Evolutionary conservation across 2,888 invertebrate genomes (phyloP).

Genomic region (Pseudococcus jackbeardsleyi): DNA sequence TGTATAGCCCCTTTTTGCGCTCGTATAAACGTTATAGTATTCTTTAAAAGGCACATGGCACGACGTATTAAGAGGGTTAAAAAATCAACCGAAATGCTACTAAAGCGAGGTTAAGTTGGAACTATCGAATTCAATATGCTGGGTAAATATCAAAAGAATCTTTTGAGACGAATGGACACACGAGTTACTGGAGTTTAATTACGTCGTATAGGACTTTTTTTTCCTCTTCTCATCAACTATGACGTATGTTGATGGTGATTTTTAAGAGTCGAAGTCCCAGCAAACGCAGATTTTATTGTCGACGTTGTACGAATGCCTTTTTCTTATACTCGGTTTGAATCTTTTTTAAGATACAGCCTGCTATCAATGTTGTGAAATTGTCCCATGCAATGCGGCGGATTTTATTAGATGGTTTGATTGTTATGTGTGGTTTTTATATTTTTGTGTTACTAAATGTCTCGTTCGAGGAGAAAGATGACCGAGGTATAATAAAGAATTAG

Average conservation of each 20-base stretch:
- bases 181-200: constrained; percentile 10
- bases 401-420: neutral
- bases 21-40: constrained; percentile 9
- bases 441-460: neutral
- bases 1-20: neutral
- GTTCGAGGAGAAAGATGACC: no score
- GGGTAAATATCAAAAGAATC: constrained; percentile 28
- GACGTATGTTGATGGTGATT: constrained; percentile 4
- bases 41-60: constrained; percentile 2
- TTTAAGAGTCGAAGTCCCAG: neutral
- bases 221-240: neutral
- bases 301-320: neutral
- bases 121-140: constrained; percentile 13
- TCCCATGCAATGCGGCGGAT: neutral
- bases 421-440: neutral
- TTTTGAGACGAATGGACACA: constrained; percentile 13
- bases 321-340: neutral
- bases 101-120: neutral
- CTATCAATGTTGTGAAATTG: neutral
- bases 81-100: constrained; percentile 29
- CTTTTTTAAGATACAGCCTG: neutral
- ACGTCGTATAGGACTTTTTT: neutral
- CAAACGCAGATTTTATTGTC: neutral
- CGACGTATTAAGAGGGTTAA: constrained; percentile 5
- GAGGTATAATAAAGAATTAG: no score